phyloP scores from a whole-genome alignment of 2,888 invertebrate species.

The Petrolisthes manimaculis region DNA sequence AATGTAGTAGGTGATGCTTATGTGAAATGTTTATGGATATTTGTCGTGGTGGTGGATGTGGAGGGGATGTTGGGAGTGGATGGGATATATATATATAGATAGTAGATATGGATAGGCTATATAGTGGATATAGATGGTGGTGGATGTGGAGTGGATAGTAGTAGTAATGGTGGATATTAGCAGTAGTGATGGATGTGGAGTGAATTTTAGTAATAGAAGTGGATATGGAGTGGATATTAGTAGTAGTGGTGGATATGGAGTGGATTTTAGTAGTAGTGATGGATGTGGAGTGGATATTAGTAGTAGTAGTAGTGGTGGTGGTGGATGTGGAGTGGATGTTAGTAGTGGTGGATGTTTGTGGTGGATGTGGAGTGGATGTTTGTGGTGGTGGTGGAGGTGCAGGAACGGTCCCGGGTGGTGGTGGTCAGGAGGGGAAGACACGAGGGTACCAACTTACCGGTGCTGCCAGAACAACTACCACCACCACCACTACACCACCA shows the following conservation, averaged over 20 bases:
- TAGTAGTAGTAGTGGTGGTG: not conserved
- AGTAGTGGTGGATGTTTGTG: not conserved
- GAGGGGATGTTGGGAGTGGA: not conserved
- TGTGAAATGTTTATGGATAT: not conserved
- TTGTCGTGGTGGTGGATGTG: constrained; percentile 14
- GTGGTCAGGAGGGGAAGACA: constrained; percentile 47
- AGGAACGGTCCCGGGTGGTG: constrained; percentile 46
- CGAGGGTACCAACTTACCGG: constrained; percentile 54
- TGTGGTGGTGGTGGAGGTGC: constrained; percentile 30
- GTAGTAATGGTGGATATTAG: not conserved
- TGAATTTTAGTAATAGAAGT: not conserved
- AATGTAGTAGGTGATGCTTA: not conserved
- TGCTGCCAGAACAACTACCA: constrained; percentile 29
- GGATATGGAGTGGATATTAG: not conserved
- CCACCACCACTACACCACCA: constrained; percentile 2
- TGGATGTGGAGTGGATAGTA: not conserved
- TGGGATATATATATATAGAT: not conserved
- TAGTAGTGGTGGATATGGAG: constrained; percentile 9
- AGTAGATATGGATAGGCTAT: not conserved
- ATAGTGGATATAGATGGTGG: not conserved
- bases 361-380: constrained; percentile 4
- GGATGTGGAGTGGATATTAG: not conserved
- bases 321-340: not conserved
- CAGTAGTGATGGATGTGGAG: not conserved
- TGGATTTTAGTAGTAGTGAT: constrained; percentile 9